These are phyloP conservation scores for Neoitamus cyanurus DNA, from an alignment of 2,888 invertebrate genomes.

Conservation along the genomic window DNA sequence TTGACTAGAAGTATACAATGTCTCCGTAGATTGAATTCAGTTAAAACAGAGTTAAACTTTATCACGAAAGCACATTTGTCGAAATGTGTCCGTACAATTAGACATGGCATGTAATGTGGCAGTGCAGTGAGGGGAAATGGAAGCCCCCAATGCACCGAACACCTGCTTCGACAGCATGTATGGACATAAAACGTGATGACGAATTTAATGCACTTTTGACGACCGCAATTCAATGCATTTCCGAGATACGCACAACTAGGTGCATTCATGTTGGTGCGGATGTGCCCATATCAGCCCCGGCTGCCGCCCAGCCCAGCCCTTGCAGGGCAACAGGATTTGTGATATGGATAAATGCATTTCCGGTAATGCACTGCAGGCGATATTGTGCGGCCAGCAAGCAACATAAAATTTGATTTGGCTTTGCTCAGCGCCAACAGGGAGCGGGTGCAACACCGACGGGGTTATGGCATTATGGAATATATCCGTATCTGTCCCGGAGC, in stretches of 20 bases:
- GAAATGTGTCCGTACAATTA: conserved; percentile 50
- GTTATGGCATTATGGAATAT: conserved; percentile 32
- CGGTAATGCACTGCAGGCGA: conserved; percentile 52
- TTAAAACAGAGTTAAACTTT: conserved; percentile 50
- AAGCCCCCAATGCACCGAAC: neutral
- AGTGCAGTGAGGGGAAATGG: neutral
- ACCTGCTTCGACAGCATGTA: conserved; percentile 45
- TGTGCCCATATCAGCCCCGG: neutral
- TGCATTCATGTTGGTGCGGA: conserved; percentile 33
- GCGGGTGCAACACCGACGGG: neutral
- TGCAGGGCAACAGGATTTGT: conserved; percentile 48
- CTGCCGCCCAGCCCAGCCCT: neutral
- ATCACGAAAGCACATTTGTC: conserved; percentile 50
- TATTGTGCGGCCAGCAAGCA: conserved; percentile 47
- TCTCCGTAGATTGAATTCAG: conserved; percentile 50
- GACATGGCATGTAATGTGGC: conserved; percentile 41
- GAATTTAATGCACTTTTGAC: conserved; percentile 54
- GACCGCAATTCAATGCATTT: conserved; percentile 53
- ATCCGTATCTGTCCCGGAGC: conserved; percentile 32
- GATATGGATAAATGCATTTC: conserved; percentile 54
- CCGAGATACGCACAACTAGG: conserved; percentile 49
- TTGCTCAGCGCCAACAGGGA: conserved; percentile 20
- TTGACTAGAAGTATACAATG: conserved; percentile 4
- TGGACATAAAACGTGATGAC: conserved; percentile 53
- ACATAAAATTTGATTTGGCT: conserved; percentile 52